phyloP scores from a whole-genome alignment of 2,113 vertebrate genomes.

The Opisthocomus hoazin region DNA sequence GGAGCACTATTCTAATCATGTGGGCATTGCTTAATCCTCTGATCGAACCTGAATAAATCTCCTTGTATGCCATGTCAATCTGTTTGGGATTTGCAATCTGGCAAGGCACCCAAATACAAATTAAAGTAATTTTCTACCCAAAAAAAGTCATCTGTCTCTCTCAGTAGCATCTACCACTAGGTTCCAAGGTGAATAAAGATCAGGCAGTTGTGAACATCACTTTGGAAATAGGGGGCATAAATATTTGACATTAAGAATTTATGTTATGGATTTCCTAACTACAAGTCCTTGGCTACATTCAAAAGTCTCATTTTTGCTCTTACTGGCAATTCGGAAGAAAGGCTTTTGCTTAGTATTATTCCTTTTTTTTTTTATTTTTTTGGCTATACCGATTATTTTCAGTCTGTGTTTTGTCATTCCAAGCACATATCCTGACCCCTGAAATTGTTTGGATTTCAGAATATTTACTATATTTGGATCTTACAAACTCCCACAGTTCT shows the following conservation, averaged over 20 bases:
- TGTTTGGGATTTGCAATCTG: constrained; percentile 23
- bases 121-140: constrained; percentile 1
- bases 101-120: background rate
- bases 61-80: background rate
- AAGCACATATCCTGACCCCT: background rate
- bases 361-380: background rate
- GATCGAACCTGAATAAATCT: background rate
- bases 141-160: background rate
- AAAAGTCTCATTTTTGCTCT: background rate
- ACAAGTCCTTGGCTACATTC: background rate
- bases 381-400: background rate
- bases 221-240: background rate
- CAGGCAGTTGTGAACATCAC: background rate
- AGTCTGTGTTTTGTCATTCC: background rate
- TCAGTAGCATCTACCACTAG: background rate
- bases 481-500: background rate
- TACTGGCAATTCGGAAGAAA: background rate
- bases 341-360: background rate
- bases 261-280: background rate
- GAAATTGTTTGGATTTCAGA: background rate
- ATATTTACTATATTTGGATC: background rate
- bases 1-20: background rate
- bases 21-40: background rate
- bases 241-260: background rate
- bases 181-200: background rate